phyloP scores from a whole-genome alignment of 2,888 invertebrate genomes.

The Drosophila ochracea region DNA sequence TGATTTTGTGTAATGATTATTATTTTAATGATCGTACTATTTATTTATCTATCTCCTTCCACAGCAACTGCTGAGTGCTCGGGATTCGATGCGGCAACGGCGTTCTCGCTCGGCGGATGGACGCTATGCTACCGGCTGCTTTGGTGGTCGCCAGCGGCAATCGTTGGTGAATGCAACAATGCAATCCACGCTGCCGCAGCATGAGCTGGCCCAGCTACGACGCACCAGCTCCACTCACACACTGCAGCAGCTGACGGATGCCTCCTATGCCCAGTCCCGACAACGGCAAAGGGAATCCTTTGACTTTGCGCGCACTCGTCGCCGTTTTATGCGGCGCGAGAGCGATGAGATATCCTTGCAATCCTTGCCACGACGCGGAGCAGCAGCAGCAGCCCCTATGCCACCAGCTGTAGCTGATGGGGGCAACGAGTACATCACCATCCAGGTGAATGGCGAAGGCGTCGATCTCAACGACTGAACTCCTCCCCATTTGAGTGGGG shows the following conservation, averaged over 20 bases:
- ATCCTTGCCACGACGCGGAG: conserved; percentile 32
- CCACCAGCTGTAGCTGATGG: conserved; percentile 25
- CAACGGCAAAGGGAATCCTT: conserved; percentile 70
- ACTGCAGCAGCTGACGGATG: conserved; percentile 72
- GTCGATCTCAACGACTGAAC: conserved; percentile 67
- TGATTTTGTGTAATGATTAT: neutral
- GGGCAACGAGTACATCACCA: conserved; percentile 53
- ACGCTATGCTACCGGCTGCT: conserved; percentile 79
- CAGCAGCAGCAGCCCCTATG: conserved; percentile 7
- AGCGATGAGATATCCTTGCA: conserved; percentile 73
- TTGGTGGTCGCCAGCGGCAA: conserved; percentile 61
- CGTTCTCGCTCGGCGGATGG: conserved; percentile 82
- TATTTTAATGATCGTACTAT: neutral
- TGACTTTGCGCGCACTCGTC: conserved; percentile 67
- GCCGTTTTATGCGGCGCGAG: conserved; percentile 67
- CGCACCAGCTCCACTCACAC: conserved; percentile 62
- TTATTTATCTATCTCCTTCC: neutral
- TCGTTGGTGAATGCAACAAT: conserved; percentile 30
- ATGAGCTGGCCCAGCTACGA: conserved; percentile 27
- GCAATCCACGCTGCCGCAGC: conserved; percentile 15
- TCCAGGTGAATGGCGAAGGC: conserved; percentile 81
- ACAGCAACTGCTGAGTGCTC: conserved; percentile 77
- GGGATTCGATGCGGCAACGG: conserved; percentile 78
- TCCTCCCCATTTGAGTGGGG: conserved; percentile 3
- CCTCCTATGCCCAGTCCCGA: conserved; percentile 70